phyloP scores from a whole-genome alignment of 2,113 vertebrate genomes.

The Hiodon alosoides region DNA sequence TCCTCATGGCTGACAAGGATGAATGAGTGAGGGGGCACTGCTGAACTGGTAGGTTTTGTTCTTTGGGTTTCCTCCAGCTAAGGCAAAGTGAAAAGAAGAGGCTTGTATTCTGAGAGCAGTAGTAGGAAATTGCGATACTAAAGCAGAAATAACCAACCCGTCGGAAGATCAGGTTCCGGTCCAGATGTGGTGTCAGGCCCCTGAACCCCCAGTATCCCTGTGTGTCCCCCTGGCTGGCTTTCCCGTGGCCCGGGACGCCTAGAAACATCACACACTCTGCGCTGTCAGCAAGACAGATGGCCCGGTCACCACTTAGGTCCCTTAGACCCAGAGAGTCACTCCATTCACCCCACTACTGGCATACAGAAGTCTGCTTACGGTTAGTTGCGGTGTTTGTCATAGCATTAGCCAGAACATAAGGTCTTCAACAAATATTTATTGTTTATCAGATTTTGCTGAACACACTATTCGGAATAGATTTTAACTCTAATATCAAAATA shows the following conservation, averaged over 20 bases:
- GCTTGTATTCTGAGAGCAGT: no score
- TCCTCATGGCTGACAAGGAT: background rate
- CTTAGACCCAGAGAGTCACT: background rate
- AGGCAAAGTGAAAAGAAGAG: no score
- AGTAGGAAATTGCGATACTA: no score
- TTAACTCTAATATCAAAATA: no score
- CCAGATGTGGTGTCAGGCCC: slow-evolving; percentile 16
- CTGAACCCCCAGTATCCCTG: background rate
- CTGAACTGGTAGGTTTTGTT: background rate
- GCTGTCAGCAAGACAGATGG: slow-evolving; percentile 21
- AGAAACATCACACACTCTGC: slow-evolving; percentile 12
- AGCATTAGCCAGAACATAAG: no score
- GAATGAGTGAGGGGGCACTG: background rate
- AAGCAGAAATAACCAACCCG: background rate
- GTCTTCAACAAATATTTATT: no score
- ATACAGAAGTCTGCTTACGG: no score
- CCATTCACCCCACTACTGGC: background rate
- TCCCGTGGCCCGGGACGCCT: background rate
- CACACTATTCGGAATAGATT: no score
- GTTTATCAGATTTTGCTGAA: no score
- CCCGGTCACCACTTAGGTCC: background rate
- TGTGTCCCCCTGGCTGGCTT: background rate
- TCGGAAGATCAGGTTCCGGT: background rate
- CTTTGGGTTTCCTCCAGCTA: background rate
- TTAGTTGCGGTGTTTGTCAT: no score